Evolutionary conservation across 1,140 invertebrate species (phyloP).

Genomic region (Gryon sp.): DNA sequence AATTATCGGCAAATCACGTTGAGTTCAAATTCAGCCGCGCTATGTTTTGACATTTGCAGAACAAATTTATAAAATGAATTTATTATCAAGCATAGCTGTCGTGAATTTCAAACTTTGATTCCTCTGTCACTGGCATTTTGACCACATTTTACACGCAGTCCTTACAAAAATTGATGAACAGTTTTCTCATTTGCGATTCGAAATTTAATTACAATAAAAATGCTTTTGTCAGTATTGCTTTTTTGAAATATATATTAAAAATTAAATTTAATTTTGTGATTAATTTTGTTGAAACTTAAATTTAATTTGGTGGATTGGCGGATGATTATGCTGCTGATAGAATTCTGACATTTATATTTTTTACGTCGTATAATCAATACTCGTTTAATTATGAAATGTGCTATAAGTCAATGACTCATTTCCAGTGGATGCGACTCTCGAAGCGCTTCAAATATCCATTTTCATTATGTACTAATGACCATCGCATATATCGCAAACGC

Average conservation of each 20-base stretch:
- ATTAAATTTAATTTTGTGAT: too few species aligned
- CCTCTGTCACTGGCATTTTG: neutral
- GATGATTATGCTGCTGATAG: constrained; percentile 21
- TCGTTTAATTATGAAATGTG: constrained; percentile 42
- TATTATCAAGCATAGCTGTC: neutral
- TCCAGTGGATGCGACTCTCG: constrained; percentile 24
- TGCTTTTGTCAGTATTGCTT: too few species aligned
- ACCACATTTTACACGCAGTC: too few species aligned
- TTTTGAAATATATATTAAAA: too few species aligned
- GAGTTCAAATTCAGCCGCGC: too few species aligned
- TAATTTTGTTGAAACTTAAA: too few species aligned
- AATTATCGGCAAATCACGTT: neutral
- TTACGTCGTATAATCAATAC: constrained; percentile 33
- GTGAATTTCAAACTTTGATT: neutral
- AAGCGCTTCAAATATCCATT: constrained; percentile 24
- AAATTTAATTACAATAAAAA: too few species aligned
- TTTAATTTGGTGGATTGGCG: neutral
- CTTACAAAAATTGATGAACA: too few species aligned
- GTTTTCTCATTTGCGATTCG: too few species aligned
- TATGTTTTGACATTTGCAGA: neutral
- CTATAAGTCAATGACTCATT: constrained; percentile 30
- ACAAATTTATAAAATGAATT: neutral
- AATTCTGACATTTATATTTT: constrained; percentile 21
- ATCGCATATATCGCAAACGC: neutral
- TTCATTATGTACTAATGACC: constrained; percentile 17